Evolutionary conservation across 1,140 invertebrate species (phyloP), one percentile per base, ranked within the genome.

Genomic region (Pectinophora gossypiella): DNA sequence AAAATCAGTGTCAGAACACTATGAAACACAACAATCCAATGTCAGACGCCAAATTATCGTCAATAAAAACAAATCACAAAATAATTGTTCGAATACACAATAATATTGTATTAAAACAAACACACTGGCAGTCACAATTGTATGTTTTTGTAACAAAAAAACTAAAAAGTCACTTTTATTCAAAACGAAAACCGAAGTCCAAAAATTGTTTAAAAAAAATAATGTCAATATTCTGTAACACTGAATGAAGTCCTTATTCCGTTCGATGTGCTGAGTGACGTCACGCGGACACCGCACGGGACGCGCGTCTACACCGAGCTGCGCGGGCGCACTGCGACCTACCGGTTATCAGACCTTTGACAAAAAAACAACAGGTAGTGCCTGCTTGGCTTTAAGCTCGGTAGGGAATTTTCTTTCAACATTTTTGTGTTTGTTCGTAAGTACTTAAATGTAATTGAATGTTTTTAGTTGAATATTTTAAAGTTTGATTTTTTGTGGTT

Each of bases 321-420:
- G 68, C 75, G 69, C 61, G 56, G 57, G 59, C 69, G 68, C 71
- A 82, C 78, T 82, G 76, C 48, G 67, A 76, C 71, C 75, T 52
- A 57, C 50, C 35, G 48, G 51, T 72, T 64, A 67, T 72, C 75
- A 64, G 67, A 72, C 69, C 69, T 67, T 70, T 70, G 67, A 72
- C 64, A 65, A 72, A 77, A 66, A 59, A 61, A 53, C 40, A 54
- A 72, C 74, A 79, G 78, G 78, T 77, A 77, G 73, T 63, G 61
- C 57, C 54, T 48, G n/a, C n/a, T n/a, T n/a, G n/a, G 55, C 53
- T 40, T 18, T 15, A 15, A 51, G 56, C 56, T 48, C 52, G 56
- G 57, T 59, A 64, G 60, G 64, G 58, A 56, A n/a, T n/a, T n/a
- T n/a, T n/a, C n/a, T n/a, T n/a, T n/a, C n/a, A n/a, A n/a, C n/a